Evolutionary conservation across 2,888 invertebrate species (phyloP).

Genomic region (Harpagoxenus sublaevis): DNA sequence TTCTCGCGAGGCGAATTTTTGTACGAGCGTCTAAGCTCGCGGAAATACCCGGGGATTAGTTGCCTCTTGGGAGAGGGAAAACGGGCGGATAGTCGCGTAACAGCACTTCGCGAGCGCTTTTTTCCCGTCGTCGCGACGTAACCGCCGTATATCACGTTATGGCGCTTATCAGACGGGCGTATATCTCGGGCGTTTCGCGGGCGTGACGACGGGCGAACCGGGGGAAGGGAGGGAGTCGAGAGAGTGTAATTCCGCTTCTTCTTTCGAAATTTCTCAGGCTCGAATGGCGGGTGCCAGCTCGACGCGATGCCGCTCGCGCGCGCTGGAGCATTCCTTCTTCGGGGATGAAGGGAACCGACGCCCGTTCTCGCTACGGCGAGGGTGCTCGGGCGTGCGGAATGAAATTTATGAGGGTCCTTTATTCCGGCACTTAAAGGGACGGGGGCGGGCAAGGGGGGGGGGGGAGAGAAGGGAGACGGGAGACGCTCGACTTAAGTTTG

Average conservation of each 20-base stretch:
- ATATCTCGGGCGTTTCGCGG: constrained; percentile 52
- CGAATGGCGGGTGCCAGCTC: constrained; percentile 54
- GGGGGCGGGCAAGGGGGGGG: neutral
- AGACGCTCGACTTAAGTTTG: constrained; percentile 79
- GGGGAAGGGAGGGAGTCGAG: neutral
- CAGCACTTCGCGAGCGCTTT: constrained; percentile 51
- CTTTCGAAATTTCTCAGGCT: constrained; percentile 62
- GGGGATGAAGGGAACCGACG: constrained; percentile 70
- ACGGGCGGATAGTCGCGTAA: constrained; percentile 40
- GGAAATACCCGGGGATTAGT: constrained; percentile 43
- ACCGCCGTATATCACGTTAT: constrained; percentile 56
- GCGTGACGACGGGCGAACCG: constrained; percentile 10
- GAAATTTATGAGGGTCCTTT: constrained; percentile 84
- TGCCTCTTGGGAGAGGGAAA: constrained; percentile 22
- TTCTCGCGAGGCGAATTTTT: constrained; percentile 20
- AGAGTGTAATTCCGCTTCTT: constrained; percentile 49
- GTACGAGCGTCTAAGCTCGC: constrained; percentile 22
- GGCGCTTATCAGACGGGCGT: constrained; percentile 58
- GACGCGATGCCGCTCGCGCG: constrained; percentile 37
- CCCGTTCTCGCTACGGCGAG: constrained; percentile 58
- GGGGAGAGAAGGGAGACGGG: neutral
- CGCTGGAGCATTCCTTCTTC: constrained; percentile 67
- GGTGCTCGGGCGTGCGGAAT: constrained; percentile 77
- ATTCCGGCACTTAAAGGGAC: constrained; percentile 80
- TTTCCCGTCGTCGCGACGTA: constrained; percentile 53